Conservation (phyloP, 2,113 vertebrate species). For the Riparia riparia region DNA sequence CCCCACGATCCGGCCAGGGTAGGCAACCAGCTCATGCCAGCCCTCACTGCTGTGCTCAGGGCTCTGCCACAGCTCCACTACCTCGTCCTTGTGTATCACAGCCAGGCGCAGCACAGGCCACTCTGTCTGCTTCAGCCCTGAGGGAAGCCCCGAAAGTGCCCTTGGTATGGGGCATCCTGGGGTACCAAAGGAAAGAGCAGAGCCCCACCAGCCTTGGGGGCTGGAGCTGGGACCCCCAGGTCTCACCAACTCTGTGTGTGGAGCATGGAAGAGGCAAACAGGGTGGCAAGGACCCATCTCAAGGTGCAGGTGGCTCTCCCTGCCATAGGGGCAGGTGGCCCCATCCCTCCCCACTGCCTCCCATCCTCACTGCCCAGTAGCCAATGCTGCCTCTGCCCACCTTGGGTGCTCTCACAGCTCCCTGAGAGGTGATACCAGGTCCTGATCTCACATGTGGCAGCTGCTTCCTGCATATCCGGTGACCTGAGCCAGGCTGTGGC, state of each 20-base stretch:
- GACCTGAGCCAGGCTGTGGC: constrained; percentile 79
- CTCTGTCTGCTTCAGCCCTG: neutral
- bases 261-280: accelerated
- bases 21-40: constrained; percentile 84
- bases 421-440: constrained; percentile 83
- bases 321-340: neutral
- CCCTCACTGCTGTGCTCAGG: constrained; percentile 24
- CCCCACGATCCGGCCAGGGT: constrained; percentile 72
- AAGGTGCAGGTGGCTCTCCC: accelerated
- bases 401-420: constrained; percentile 6
- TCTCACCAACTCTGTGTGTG: neutral
- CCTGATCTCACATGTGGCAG: constrained; percentile 81
- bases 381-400: accelerated
- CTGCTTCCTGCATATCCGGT: constrained; percentile 77
- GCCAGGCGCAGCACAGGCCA: constrained; percentile 30
- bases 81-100: neutral
- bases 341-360: neutral
- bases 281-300: neutral
- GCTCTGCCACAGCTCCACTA: constrained; percentile 82
- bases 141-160: neutral
- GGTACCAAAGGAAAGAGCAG: accelerated
- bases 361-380: accelerated
- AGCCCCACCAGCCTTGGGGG: accelerated
- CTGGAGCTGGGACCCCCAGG: neutral
- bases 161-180: neutral